These are phyloP conservation scores for Corythornis cristatus DNA, from an alignment of 2,113 vertebrate species.

Conservation along the genomic window DNA sequence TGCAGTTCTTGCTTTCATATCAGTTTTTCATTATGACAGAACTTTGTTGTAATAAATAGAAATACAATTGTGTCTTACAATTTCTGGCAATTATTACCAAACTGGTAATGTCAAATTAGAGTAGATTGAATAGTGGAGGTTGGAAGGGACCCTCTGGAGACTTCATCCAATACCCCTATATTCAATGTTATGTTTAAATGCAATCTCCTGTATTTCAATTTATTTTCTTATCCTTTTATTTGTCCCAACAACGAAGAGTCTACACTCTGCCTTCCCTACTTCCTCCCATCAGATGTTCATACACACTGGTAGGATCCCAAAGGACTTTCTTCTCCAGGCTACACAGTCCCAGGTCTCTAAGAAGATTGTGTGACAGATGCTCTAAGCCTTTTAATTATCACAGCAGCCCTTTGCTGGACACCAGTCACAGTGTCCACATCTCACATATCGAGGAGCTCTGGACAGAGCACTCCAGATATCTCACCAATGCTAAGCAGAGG, in stretches of 20 bases:
- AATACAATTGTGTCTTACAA: background rate
- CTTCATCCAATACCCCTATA: background rate
- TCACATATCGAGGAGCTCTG: background rate
- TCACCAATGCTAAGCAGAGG: background rate
- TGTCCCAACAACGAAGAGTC: rapidly evolving
- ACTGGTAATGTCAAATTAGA: background rate
- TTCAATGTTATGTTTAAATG: background rate
- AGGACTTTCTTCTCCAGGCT: background rate
- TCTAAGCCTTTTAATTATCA: background rate
- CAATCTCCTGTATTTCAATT: background rate
- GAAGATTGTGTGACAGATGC: background rate
- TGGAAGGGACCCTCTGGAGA: background rate
- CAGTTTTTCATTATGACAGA: background rate
- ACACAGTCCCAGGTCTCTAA: background rate
- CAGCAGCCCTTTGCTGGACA: background rate
- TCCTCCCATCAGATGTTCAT: background rate
- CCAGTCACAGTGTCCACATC: background rate
- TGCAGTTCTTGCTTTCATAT: background rate
- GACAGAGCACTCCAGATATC: background rate
- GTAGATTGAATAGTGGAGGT: background rate
- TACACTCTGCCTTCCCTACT: background rate
- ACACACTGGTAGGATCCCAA: background rate
- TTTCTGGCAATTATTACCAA: background rate
- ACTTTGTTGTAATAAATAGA: background rate
- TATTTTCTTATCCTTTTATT: background rate